These are phyloP conservation scores for Meriones unguiculatus DNA, from an alignment of 2,113 vertebrate genomes.

Conservation along the genomic window DNA sequence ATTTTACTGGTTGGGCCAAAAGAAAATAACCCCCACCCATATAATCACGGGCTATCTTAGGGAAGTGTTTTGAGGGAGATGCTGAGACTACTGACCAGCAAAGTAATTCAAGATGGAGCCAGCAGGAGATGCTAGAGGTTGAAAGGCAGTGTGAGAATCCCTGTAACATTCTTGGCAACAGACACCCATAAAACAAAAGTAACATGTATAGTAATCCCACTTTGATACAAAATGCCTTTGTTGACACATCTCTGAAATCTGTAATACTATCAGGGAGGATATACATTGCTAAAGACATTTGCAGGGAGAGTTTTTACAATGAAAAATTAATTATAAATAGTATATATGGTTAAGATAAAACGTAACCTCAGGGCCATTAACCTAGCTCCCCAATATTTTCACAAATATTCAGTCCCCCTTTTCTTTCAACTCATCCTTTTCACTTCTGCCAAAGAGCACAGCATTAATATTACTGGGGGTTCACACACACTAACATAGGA, in stretches of 20 bases:
- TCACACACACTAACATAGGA: not conserved
- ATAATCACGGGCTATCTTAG: not conserved
- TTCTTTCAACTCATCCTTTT: not conserved
- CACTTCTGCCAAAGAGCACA: not conserved
- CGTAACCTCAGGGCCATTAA: not conserved
- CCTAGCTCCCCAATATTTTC: not conserved
- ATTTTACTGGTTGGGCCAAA: not conserved
- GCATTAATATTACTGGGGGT: not conserved
- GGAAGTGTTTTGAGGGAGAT: not conserved
- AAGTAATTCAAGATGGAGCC: no score
- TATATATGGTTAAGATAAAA: not conserved
- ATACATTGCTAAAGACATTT: not conserved
- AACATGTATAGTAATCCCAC: accelerated
- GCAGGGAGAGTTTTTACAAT: not conserved
- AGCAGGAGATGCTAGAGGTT: accelerated
- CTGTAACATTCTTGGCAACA: no score
- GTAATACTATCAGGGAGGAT: not conserved
- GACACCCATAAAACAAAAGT: not conserved
- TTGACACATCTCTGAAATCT: accelerated
- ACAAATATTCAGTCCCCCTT: not conserved
- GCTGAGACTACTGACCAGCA: not conserved
- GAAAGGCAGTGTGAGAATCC: accelerated
- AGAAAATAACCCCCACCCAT: not conserved
- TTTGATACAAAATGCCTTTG: not conserved
- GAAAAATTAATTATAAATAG: not conserved